These are phyloP conservation scores for Nothoprocta pentlandii DNA, from an alignment of 2,113 vertebrate species.

Conservation along the genomic window DNA sequence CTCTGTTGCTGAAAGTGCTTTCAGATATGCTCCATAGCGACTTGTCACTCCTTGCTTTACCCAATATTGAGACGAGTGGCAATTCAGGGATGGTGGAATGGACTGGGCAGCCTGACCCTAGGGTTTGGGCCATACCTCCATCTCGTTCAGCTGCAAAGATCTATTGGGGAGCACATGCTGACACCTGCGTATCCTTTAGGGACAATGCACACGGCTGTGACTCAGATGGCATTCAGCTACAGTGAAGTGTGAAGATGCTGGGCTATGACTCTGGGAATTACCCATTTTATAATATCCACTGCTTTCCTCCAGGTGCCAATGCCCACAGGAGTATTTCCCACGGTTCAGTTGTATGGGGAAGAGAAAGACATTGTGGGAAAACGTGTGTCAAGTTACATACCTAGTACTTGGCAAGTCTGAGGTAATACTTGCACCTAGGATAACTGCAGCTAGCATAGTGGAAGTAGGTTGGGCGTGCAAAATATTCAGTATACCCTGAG, in stretches of 20 bases:
- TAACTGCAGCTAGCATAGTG: not conserved
- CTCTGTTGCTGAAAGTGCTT: not conserved
- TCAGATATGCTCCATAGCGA: not conserved
- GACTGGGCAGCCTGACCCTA: not conserved
- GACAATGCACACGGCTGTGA: not conserved
- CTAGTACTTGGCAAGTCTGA: slow-evolving; percentile 20
- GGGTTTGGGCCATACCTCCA: not conserved
- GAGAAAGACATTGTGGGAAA: slow-evolving; percentile 43
- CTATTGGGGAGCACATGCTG: accelerated
- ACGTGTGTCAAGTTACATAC: slow-evolving; percentile 32
- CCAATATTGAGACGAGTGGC: not conserved
- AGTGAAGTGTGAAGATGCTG: not conserved
- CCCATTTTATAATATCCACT: not conserved
- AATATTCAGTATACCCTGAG: slow-evolving; percentile 24
- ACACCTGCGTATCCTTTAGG: not conserved
- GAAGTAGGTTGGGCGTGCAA: slow-evolving; percentile 30
- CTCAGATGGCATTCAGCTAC: not conserved
- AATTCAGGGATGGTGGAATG: not conserved
- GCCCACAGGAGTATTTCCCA: not conserved
- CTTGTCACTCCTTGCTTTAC: not conserved
- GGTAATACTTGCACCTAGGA: not conserved
- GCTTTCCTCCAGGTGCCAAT: not conserved
- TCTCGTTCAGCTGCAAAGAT: not conserved
- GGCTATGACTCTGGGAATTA: not conserved
- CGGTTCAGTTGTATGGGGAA: not conserved